Evolutionary conservation across 2,888 invertebrate genomes (phyloP).

Genomic region (Mythimna vitellina): DNA sequence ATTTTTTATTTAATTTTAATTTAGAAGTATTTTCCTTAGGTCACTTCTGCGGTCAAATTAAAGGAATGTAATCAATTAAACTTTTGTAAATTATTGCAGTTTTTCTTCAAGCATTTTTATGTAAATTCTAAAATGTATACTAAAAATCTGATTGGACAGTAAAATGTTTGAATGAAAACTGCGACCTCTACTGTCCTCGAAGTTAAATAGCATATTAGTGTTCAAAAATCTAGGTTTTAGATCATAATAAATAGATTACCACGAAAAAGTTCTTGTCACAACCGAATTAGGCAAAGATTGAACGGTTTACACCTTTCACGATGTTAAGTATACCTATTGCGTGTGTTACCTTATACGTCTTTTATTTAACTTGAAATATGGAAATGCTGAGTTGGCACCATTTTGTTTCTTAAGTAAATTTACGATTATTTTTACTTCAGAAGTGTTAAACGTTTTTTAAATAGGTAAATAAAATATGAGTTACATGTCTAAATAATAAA

Average conservation of each 20-base stretch:
- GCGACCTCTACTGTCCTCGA: slow-evolving; percentile 45
- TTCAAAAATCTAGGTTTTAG: slow-evolving; percentile 61
- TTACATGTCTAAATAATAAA: neutral
- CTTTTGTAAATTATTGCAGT: slow-evolving; percentile 51
- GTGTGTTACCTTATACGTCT: slow-evolving; percentile 42
- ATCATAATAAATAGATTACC: slow-evolving; percentile 56
- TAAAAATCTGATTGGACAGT: slow-evolving; percentile 33
- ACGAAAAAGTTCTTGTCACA: slow-evolving; percentile 48
- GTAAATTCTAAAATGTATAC: slow-evolving; percentile 58
- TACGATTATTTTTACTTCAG: neutral
- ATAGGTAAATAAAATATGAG: neutral
- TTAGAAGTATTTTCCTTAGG: slow-evolving; percentile 55
- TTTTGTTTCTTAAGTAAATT: slow-evolving; percentile 5
- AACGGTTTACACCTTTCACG: slow-evolving; percentile 49
- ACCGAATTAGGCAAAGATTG: slow-evolving; percentile 58
- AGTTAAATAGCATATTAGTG: slow-evolving; percentile 62
- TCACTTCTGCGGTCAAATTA: slow-evolving; percentile 60
- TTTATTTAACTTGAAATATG: slow-evolving; percentile 35
- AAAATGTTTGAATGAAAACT: slow-evolving; percentile 53
- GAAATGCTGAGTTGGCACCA: slow-evolving; percentile 35
- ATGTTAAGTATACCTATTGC: slow-evolving; percentile 37
- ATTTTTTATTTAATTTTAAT: slow-evolving; percentile 51
- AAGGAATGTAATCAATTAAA: slow-evolving; percentile 59
- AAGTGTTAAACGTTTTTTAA: neutral
- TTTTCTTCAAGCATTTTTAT: slow-evolving; percentile 48